Evolutionary conservation across 2,888 invertebrate genomes (phyloP).

Genomic region (Ophioninae sp.): DNA sequence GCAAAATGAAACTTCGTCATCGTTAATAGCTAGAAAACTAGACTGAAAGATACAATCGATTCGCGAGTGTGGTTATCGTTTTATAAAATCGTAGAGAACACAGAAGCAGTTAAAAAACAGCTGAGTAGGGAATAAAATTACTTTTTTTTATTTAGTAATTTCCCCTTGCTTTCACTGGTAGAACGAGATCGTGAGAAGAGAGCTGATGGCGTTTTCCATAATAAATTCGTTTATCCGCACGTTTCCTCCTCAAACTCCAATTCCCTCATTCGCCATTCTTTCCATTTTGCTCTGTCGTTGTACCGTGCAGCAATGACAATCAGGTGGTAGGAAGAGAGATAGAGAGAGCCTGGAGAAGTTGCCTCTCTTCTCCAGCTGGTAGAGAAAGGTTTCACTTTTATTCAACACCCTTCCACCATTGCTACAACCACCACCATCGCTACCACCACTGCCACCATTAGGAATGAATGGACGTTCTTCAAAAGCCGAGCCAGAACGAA

Average conservation of each 20-base stretch:
- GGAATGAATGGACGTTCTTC: conserved; percentile 10
- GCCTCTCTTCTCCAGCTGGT: neutral
- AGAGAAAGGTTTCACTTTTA: conserved; percentile 67
- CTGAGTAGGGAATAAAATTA: conserved; percentile 31
- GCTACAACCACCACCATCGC: neutral
- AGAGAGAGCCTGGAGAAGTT: neutral
- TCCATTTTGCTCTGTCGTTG: conserved; percentile 52
- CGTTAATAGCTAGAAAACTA: conserved; percentile 39
- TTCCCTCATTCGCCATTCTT: conserved; percentile 53
- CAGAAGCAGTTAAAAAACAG: conserved; percentile 50
- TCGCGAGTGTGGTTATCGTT: conserved; percentile 13
- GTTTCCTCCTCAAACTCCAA: conserved; percentile 50
- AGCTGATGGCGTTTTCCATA: conserved; percentile 65
- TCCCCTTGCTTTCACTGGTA: neutral
- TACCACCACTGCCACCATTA: neutral
- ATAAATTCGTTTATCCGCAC: conserved; percentile 74
- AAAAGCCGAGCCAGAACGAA: conserved; percentile 45
- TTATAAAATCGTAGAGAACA: conserved; percentile 59
- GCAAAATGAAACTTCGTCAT: conserved; percentile 60
- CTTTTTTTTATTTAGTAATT: conserved; percentile 10
- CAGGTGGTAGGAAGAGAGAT: conserved; percentile 7
- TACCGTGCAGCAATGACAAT: conserved; percentile 8
- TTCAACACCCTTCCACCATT: conserved; percentile 56
- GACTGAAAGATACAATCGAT: conserved; percentile 44
- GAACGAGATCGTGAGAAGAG: conserved; percentile 55